A percentile compares a stretch with the other conserved stretches of the same genome.
phyloP scores from a whole-genome alignment of 2,888 invertebrate species.

The Ophion slaviceki region DNA sequence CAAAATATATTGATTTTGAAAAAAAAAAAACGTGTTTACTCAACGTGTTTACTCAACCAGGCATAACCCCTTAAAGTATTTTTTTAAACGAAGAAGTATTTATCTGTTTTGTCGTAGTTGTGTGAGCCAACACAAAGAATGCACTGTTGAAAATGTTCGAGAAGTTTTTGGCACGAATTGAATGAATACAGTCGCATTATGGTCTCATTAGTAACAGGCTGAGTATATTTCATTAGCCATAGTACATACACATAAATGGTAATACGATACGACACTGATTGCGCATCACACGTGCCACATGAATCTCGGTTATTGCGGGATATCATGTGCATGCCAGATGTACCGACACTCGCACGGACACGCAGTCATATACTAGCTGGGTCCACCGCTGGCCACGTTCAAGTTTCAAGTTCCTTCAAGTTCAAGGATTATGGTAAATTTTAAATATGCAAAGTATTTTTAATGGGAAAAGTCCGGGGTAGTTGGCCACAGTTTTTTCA shows the following conservation, averaged over 20 bases:
- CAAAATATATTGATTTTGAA: no score
- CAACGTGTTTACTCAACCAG: no score
- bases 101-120: neutral
- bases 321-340: constrained; percentile 8
- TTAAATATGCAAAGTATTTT: no score
- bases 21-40: no score
- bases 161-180: neutral
- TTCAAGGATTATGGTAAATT: no score
- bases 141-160: neutral
- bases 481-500: no score
- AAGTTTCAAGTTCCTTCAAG: neutral
- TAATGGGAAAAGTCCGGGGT: no score
- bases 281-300: constrained; percentile 9
- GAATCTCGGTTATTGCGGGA: neutral
- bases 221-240: neutral
- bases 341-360: neutral
- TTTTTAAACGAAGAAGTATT: neutral
- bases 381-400: neutral
- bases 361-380: neutral
- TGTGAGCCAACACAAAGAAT: neutral
- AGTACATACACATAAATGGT: neutral
- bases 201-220: neutral
- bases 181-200: neutral
- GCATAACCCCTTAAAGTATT: no score
- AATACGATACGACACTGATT: constrained; percentile 4